Base-by-base conservation (phyloP, 2,797 vertebrate genomes). In the Myotis findleyi region DNA sequence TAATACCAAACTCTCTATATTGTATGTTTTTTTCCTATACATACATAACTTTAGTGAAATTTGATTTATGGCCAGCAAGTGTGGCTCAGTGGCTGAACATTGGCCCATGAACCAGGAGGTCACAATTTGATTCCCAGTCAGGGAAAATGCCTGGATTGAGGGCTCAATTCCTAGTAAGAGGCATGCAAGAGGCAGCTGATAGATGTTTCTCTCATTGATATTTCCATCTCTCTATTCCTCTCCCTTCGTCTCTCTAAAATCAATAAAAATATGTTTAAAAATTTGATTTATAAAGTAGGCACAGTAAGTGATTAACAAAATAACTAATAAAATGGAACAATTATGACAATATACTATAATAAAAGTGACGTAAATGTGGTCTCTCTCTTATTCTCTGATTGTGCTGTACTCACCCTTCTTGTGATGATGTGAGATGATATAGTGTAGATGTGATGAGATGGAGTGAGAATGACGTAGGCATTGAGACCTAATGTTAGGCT, bases 401-500 rank as follows among this genome's bases (percentile, higher is more conserved):
- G 59, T 2, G 13, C 59, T 64, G 18, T 5, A 3, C 59, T 64
- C 7, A 6, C 4, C 57, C 30, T 47, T 33, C 41, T n/a, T 9
- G 30, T 20, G 57, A n/a, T 33, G 12, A 14, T 4, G 12, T 16
- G 30, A 23, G 17, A 41, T 2, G 38, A 10, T 16, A 4, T 57
- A 47, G 79, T 0, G 27, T 18, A 1, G 16, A 13, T 4, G 55
- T 13, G 57, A 47, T 8, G 57, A n/a, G 57, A 8, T 0, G 57
- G 38, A 1, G 25, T 17, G 36, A 20, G 25, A 62, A 27, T 0
- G 55, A 20, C 0, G 0, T n/a, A 7, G 79, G 30, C 17, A 2
- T 21, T n/a, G 17, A 30, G 25, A 21, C 6, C 4, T 20, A 2
- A 6, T 0, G 10, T 20, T 44, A 44, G 36, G 38, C 17, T 27